Percentiles rank a stretch among this genome's conserved stretches.
Conservation (phyloP, 1,140 invertebrate genomes). For the Mizuhopecten yessoensis region DNA sequence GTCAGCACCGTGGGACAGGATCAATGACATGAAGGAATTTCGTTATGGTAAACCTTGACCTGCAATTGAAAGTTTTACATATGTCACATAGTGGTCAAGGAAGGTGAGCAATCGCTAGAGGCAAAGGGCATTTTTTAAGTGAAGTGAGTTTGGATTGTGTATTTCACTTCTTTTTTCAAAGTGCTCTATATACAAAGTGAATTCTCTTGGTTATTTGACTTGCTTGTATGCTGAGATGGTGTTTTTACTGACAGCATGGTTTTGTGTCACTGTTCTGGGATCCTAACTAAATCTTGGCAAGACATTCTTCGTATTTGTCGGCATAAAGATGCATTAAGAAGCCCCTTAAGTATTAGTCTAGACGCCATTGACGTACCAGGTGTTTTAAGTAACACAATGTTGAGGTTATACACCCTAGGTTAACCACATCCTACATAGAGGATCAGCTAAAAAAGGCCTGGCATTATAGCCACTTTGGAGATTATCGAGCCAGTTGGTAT, state of each 20-base stretch:
- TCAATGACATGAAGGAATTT: neutral
- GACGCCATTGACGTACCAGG: neutral
- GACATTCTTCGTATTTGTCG: neutral
- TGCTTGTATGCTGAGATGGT: neutral
- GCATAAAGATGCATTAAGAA: constrained; percentile 3
- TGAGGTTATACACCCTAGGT: neutral
- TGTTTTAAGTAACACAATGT: neutral
- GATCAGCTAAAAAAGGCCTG: neutral
- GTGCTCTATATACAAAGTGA: too few relatives aligned
- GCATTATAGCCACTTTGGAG: neutral
- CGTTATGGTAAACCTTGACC: neutral
- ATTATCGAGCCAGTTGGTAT: too few relatives aligned
- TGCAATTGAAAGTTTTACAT: neutral
- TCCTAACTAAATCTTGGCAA: neutral
- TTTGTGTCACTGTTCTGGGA: neutral
- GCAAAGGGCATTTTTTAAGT: too few relatives aligned
- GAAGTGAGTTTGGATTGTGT: too few relatives aligned
- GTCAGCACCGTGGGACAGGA: neutral
- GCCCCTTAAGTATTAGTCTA: neutral
- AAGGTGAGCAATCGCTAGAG: neutral
- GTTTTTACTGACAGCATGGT: neutral
- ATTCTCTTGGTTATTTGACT: too few relatives aligned
- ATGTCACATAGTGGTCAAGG: neutral
- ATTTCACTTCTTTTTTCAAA: too few relatives aligned
- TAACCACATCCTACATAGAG: neutral